Percentiles rank a stretch among this genome's conserved stretches.
These are phyloP conservation scores for Chaenocephalus aceratus DNA, from an alignment of 2,113 vertebrate genomes.

Conservation along the genomic window DNA sequence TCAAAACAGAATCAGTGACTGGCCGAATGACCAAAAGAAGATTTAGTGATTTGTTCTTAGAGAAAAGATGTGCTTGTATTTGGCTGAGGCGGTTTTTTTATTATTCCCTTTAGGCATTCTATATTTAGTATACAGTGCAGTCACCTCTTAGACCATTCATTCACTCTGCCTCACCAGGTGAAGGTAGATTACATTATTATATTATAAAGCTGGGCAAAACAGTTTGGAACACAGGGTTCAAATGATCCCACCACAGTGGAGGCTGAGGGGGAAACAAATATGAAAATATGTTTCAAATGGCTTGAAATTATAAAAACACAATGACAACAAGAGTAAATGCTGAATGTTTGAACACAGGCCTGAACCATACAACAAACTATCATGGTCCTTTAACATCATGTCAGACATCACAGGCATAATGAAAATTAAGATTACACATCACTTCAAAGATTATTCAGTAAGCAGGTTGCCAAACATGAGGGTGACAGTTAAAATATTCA, in stretches of 20 bases:
- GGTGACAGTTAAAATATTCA: slow-evolving; percentile 11
- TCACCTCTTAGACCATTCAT: slow-evolving; percentile 8
- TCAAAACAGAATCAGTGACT: slow-evolving; percentile 35
- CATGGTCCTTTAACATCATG: background rate
- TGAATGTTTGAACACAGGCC: background rate
- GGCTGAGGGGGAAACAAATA: background rate
- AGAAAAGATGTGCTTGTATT: slow-evolving; percentile 6
- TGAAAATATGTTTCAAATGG: too few species aligned
- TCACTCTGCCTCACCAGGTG: slow-evolving; percentile 15
- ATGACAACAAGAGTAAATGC: too few species aligned
- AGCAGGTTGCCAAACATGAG: background rate
- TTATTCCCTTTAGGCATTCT: background rate
- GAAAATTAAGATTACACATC: background rate
- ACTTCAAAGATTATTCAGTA: background rate
- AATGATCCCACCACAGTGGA: slow-evolving; percentile 1
- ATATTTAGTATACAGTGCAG: slow-evolving; percentile 14
- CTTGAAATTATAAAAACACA: too few species aligned
- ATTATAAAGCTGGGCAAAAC: background rate
- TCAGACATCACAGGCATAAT: background rate
- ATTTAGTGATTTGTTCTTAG: slow-evolving; percentile 30
- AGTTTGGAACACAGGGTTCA: slow-evolving; percentile 4
- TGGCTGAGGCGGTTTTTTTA: slow-evolving; percentile 4
- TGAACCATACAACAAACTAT: background rate
- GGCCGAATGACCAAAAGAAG: slow-evolving; percentile 42
- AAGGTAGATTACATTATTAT: slow-evolving; percentile 12